Evolutionary conservation across 1,140 invertebrate genomes (phyloP).

Genomic region (Teleopsis dalmanni): DNA sequence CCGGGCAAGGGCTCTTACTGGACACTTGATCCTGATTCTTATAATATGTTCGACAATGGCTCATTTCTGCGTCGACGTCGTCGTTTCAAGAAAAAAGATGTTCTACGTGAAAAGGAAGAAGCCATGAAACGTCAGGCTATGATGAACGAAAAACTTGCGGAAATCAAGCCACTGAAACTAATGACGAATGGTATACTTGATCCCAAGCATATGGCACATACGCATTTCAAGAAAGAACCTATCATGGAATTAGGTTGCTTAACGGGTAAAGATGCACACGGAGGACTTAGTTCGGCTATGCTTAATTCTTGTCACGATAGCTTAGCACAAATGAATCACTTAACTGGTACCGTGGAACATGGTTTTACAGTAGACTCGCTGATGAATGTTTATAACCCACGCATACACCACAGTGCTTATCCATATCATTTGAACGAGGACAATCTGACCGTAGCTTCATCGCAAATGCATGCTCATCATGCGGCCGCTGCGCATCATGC

Average conservation of each 20-base stretch:
- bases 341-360: slow-evolving; percentile 34
- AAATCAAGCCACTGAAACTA: slow-evolving; percentile 42
- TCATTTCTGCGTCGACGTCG: slow-evolving; percentile 84
- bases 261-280: slow-evolving; percentile 34
- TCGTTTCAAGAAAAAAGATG: slow-evolving; percentile 95
- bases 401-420: slow-evolving; percentile 43
- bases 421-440: slow-evolving; percentile 43
- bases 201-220: slow-evolving; percentile 30
- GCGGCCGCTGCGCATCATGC: slow-evolving; percentile 38
- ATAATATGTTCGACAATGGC: slow-evolving; percentile 99
- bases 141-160: slow-evolving; percentile 42
- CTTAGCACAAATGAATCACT: slow-evolving; percentile 42
- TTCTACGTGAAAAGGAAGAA: slow-evolving; percentile 79
- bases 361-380: slow-evolving; percentile 43
- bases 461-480: slow-evolving; percentile 35
- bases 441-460: slow-evolving; percentile 25
- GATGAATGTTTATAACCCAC: slow-evolving; percentile 44
- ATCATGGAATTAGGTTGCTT: slow-evolving; percentile 39
- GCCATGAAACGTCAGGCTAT: slow-evolving; percentile 63
- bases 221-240: slow-evolving; percentile 36
- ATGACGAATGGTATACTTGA: slow-evolving; percentile 42
- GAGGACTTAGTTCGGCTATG: slow-evolving; percentile 23
- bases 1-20: slow-evolving; percentile 96
- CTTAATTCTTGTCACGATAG: slow-evolving; percentile 43
- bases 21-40: slow-evolving; percentile 92